Percentiles rank a stretch among this genome's conserved stretches.
Evolutionary conservation across 1,140 invertebrate species (phyloP).

Genomic region (Aricia agestis): DNA sequence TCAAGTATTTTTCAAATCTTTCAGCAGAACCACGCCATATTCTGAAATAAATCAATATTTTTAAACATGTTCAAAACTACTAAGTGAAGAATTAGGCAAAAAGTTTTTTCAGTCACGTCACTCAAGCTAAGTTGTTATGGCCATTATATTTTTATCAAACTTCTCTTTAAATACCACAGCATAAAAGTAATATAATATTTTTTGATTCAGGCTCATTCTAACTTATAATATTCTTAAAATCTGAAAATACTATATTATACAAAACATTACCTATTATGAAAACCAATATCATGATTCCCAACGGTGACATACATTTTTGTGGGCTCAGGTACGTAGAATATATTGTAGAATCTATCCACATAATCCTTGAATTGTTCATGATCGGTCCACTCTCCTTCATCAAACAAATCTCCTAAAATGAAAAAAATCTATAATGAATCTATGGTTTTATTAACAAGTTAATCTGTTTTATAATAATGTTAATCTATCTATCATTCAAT

Average conservation of each 20-base stretch:
- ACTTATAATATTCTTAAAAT: too few species aligned
- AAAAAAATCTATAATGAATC: background rate
- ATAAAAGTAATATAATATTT: too few species aligned
- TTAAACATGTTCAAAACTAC: background rate
- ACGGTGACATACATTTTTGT: conserved; percentile 86
- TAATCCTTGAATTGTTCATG: conserved; percentile 86
- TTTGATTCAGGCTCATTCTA: too few species aligned
- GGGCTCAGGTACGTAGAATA: conserved; percentile 85
- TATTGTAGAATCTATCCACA: conserved; percentile 84
- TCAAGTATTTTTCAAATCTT: conserved; percentile 89
- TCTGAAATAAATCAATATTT: conserved; percentile 33
- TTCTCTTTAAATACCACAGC: too few species aligned
- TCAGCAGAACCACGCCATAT: conserved; percentile 76
- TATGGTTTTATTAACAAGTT: too few species aligned
- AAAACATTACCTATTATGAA: conserved; percentile 91
- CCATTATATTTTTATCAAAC: too few species aligned
- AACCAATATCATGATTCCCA: conserved; percentile 99
- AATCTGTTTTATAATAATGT: too few species aligned
- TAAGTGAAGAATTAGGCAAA: too few species aligned
- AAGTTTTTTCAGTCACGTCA: too few species aligned
- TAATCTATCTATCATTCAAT: too few species aligned
- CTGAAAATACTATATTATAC: too few species aligned
- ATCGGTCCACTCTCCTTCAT: conserved; percentile 94
- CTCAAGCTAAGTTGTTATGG: too few species aligned
- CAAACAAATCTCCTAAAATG: conserved; percentile 92